Evolutionary conservation across 2,797 vertebrate species (phyloP).

Genomic region (Myotis daubentonii): DNA sequence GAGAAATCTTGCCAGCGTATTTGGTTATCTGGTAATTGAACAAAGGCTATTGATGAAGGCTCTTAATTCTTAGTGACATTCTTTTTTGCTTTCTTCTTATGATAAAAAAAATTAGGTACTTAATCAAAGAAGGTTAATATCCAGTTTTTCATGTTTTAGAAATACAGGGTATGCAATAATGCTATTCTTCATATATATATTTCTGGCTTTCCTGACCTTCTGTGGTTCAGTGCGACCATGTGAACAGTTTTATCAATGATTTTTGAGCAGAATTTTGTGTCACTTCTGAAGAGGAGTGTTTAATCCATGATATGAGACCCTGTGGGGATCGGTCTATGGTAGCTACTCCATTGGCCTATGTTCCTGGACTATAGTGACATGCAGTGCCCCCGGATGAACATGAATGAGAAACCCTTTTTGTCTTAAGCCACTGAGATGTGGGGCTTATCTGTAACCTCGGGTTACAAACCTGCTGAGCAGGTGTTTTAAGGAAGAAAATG

Average conservation of each 20-base stretch:
- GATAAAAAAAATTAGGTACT: background rate
- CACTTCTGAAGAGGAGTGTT: background rate
- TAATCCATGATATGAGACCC: background rate
- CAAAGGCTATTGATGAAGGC: background rate
- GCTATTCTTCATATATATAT: background rate
- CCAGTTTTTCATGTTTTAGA: background rate
- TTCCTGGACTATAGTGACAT: background rate
- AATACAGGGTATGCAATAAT: background rate
- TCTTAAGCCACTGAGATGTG: background rate
- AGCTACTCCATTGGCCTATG: background rate
- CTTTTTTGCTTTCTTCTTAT: background rate
- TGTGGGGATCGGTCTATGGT: background rate
- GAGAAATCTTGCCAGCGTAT: background rate
- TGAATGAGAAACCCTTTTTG: background rate
- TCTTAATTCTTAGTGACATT: background rate
- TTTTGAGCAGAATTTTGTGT: background rate
- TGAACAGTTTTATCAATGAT: background rate
- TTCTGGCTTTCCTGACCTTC: background rate
- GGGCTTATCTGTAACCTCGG: background rate
- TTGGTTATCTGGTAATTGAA: background rate
- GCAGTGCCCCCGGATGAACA: background rate
- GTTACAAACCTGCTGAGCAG: background rate
- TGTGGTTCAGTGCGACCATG: background rate
- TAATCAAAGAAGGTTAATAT: background rate
- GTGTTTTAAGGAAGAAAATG: slow-evolving; percentile 31